Conservation (phyloP, 2,888 invertebrate genomes). For the Dioctria rufipes region DNA sequence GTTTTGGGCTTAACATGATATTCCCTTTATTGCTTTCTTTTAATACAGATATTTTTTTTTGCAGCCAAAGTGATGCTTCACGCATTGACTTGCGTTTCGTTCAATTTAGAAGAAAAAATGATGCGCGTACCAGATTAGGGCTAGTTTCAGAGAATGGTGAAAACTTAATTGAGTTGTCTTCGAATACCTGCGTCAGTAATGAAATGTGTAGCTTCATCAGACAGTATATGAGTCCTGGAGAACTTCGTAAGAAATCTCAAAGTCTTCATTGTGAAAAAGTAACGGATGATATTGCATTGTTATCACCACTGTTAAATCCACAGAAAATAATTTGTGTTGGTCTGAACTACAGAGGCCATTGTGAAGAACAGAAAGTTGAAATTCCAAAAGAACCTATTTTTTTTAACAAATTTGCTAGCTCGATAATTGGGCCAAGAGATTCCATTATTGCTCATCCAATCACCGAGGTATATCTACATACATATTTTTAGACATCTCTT, state of each 20-base stretch:
- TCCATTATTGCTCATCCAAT: slow-evolving; percentile 77
- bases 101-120: slow-evolving; percentile 77
- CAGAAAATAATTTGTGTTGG: slow-evolving; percentile 91
- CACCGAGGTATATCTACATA: slow-evolving; percentile 72
- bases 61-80: background rate
- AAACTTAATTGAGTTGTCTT: slow-evolving; percentile 75
- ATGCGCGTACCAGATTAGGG: slow-evolving; percentile 78
- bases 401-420: slow-evolving; percentile 89
- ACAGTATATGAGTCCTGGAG: slow-evolving; percentile 64
- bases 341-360: slow-evolving; percentile 89
- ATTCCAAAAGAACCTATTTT: slow-evolving; percentile 85
- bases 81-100: slow-evolving; percentile 77
- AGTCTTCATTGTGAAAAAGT: slow-evolving; percentile 56
- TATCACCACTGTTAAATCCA: slow-evolving; percentile 83
- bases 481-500: background rate
- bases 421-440: slow-evolving; percentile 82
- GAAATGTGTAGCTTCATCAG: slow-evolving; percentile 73
- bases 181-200: slow-evolving; percentile 62
- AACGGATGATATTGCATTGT: slow-evolving; percentile 62
- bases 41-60: background rate
- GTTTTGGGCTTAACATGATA: no score
- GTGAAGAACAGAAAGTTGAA: slow-evolving; percentile 83
- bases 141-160: slow-evolving; percentile 77
- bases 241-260: slow-evolving; percentile 66
- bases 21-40: no score